Percentiles rank a stretch among this genome's conserved stretches.
Evolutionary conservation across 2,888 invertebrate genomes (phyloP).

Genomic region (Rhogogaster chlorosoma): DNA sequence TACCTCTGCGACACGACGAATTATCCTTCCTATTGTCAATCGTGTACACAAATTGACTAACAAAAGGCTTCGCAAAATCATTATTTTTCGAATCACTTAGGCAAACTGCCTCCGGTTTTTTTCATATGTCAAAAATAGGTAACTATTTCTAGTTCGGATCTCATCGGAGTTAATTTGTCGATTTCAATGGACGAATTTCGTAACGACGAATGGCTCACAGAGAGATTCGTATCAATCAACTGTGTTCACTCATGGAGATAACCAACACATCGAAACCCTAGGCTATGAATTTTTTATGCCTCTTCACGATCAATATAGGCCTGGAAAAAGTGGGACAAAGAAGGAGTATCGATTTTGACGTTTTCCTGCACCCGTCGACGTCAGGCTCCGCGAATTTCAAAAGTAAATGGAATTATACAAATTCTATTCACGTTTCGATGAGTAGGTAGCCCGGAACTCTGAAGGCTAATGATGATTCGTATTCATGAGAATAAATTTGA

Average conservation of each 20-base stretch:
- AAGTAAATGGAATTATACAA: not conserved
- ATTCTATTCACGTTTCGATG: not conserved
- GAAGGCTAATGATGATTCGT: not conserved
- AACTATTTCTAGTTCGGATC: not conserved
- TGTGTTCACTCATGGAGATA: not conserved
- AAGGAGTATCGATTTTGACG: conserved; percentile 14
- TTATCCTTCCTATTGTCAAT: not conserved
- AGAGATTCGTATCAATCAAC: not conserved
- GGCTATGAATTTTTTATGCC: conserved; percentile 15
- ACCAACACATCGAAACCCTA: conserved; percentile 12
- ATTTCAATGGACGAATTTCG: not conserved
- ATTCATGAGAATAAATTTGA: not conserved
- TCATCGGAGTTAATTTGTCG: not conserved
- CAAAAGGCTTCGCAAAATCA: not conserved
- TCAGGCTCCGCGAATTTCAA: not conserved
- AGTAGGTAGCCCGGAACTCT: not conserved
- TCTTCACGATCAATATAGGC: conserved; percentile 15
- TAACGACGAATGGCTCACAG: not conserved
- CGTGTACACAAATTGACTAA: conserved; percentile 3
- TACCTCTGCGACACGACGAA: not conserved
- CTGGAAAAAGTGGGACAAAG: conserved; percentile 12
- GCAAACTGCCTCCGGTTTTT: not conserved
- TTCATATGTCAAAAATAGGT: not conserved
- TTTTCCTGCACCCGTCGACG: not conserved
- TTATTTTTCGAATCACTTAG: not conserved